These are phyloP conservation scores for Myxocyprinus asiaticus DNA, from an alignment of 2,113 vertebrate species.

Conservation along the genomic window DNA sequence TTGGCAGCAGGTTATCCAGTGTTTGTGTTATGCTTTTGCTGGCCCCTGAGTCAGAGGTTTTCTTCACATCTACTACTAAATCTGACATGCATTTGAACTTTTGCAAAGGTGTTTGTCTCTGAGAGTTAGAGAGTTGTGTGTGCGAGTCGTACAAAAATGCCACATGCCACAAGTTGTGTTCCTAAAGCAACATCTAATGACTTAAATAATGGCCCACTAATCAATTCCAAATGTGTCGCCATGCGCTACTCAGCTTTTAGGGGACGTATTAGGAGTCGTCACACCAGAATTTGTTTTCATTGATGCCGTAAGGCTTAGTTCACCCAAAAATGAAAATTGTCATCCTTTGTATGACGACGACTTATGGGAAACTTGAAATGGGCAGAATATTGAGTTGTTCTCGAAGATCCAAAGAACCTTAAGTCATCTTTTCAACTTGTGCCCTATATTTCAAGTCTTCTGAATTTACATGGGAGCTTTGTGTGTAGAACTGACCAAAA, in stretches of 20 bases:
- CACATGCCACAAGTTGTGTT: constrained; percentile 42
- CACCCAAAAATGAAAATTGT: too few relatives aligned
- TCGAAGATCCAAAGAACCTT: too few relatives aligned
- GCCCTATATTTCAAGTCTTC: too few relatives aligned
- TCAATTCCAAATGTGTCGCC: constrained; percentile 48
- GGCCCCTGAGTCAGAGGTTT: background rate
- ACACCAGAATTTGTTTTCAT: background rate
- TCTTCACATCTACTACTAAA: background rate
- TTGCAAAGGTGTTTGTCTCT: background rate
- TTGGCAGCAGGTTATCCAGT: background rate
- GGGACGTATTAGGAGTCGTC: constrained; percentile 2
- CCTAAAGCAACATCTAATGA: constrained; percentile 55
- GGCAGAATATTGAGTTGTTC: too few relatives aligned
- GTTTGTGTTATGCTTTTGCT: constrained; percentile 15
- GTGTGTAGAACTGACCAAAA: too few relatives aligned
- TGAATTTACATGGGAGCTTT: too few relatives aligned
- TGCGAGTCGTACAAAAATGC: constrained; percentile 47
- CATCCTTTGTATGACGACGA: too few relatives aligned
- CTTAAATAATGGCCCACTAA: constrained; percentile 33
- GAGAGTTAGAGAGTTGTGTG: background rate
- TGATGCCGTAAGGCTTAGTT: background rate
- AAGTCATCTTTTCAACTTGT: too few relatives aligned
- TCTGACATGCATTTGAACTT: constrained; percentile 5
- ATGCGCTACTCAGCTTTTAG: constrained; percentile 15
- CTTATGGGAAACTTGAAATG: too few relatives aligned